These are phyloP conservation scores for Cosmia trapezina DNA, from an alignment of 2,888 invertebrate genomes.

Conservation along the genomic window DNA sequence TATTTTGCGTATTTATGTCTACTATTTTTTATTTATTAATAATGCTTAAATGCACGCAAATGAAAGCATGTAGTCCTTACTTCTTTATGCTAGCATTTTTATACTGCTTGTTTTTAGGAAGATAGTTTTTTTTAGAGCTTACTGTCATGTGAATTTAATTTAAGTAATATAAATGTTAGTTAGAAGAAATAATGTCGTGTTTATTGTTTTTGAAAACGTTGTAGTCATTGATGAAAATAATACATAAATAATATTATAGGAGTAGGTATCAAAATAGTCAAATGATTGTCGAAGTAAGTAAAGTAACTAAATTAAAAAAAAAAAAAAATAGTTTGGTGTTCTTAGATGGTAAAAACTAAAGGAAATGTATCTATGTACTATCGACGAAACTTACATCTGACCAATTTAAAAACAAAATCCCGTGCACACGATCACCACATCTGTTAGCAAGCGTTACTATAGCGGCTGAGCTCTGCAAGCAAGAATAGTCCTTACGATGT, in stretches of 20 bases:
- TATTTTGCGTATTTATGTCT: conserved; percentile 35
- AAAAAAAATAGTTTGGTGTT: not conserved
- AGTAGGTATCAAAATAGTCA: not conserved
- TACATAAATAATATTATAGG: not conserved
- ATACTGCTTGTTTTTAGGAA: conserved; percentile 1
- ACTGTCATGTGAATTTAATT: conserved; percentile 14
- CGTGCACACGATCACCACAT: too few relatives aligned
- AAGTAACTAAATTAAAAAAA: not conserved
- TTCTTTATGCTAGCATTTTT: conserved; percentile 7
- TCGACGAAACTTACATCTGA: too few relatives aligned
- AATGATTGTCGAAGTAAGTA: conserved; percentile 2
- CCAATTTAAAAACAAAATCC: too few relatives aligned
- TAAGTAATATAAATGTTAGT: not conserved
- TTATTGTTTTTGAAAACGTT: not conserved
- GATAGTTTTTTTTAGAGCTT: conserved; percentile 7
- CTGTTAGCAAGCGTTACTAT: too few relatives aligned
- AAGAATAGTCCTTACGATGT: too few relatives aligned
- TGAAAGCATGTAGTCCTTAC: conserved; percentile 11
- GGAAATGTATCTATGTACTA: too few relatives aligned
- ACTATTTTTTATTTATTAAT: conserved; percentile 1
- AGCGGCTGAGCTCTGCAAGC: too few relatives aligned
- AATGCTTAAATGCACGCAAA: conserved; percentile 36
- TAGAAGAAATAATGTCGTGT: conserved; percentile 41
- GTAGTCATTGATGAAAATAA: not conserved
- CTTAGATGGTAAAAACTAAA: not conserved